phyloP scores from a whole-genome alignment of 2,797 vertebrate species.

The Mycteria americana region DNA sequence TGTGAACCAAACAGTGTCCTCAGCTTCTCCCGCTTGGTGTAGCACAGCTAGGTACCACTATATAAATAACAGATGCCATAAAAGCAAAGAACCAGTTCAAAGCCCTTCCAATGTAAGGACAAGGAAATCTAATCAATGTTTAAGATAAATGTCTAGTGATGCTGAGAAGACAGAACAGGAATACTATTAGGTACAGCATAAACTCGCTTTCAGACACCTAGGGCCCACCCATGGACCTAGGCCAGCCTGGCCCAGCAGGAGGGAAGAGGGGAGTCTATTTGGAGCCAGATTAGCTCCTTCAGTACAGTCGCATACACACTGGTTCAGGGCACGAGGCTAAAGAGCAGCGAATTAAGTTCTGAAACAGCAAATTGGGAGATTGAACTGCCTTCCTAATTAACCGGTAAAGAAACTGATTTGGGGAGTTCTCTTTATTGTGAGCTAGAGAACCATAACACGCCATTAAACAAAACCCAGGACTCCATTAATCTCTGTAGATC shows the following conservation, averaged over 20 bases:
- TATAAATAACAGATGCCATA: neutral
- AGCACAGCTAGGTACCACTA: neutral
- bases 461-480: neutral
- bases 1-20: neutral
- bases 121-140: neutral
- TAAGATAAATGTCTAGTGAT: neutral
- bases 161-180: neutral
- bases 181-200: neutral
- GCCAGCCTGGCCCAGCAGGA: neutral
- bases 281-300: neutral
- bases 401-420: neutral
- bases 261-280: neutral
- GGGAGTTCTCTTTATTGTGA: neutral
- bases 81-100: neutral
- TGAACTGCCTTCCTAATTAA: constrained; percentile 3
- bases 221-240: neutral
- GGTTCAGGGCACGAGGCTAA: neutral
- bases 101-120: neutral
- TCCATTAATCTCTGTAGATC: neutral
- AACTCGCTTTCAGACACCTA: neutral
- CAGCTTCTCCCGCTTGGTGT: neutral
- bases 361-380: neutral
- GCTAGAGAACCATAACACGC: neutral
- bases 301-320: neutral
- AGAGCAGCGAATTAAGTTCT: neutral